Evolutionary conservation across 2,113 vertebrate genomes (phyloP), one percentile per base, ranked within the genome.

Genomic region (Siniperca chuatsi): DNA sequence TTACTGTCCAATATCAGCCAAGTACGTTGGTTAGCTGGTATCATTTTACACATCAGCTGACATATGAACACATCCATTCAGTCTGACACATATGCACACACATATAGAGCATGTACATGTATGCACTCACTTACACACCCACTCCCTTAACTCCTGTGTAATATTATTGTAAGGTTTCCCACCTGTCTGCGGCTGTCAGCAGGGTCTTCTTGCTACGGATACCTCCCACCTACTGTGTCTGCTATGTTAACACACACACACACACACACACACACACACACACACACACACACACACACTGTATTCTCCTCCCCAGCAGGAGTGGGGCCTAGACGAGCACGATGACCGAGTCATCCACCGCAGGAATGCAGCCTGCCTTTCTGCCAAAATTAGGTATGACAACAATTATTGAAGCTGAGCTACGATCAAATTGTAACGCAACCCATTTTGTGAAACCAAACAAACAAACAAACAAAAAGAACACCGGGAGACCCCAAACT

Each of bases 131-230:
- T 78, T 67, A 65, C 71, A 80, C 57, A 61, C 62, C 25, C 79
- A 61, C 35, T 61, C 65, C 61, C 21, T 58, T 48, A 81, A 85
- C 82, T 79, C 60, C 79, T 37, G 68, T 82, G 78, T 54, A 48
- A 54, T 86, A 78, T 91, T 89, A 88, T 86, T 87, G 57, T 83
- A 85, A 78, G 82, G 70, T 84, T 90, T 88, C 67, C 87, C 90
- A 92, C 92, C 90, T 91, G 93, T 94, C 87, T 85, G 62, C 81
- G 76, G 83, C 88, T 90, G 87, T 93, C 90, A 89, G 85, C 81
- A 74, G 68, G 68, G 48, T 83, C 61, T 73, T 90, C 76, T 37
- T 72, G 61, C 85, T 68, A 62, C 10, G 8, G 73, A 83, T 75
- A 76, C 81, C 87, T 87, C 87, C 89, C 87, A 86, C 82, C 83